These are phyloP conservation scores for Beaufortia kweichowensis DNA, from an alignment of 2,113 vertebrate genomes.

Conservation along the genomic window DNA sequence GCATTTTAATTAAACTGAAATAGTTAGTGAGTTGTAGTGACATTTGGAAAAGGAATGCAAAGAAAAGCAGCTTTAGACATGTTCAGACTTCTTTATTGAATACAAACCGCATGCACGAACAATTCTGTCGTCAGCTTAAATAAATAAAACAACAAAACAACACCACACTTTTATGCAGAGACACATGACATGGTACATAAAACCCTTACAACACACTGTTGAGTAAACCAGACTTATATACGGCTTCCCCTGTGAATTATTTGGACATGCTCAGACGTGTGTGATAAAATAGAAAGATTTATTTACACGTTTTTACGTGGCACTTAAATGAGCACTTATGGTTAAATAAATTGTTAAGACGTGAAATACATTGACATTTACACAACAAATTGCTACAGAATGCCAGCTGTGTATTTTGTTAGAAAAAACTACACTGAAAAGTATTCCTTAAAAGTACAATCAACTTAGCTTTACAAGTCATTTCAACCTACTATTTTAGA, in stretches of 20 bases:
- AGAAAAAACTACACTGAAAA: neutral
- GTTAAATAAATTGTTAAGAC: neutral
- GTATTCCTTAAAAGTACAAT: no score
- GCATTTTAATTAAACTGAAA: no score
- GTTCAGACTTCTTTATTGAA: neutral
- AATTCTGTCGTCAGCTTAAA: neutral
- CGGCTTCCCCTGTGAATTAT: neutral
- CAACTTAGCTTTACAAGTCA: no score
- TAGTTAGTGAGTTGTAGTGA: no score
- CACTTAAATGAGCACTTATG: neutral
- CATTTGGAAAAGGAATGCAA: neutral
- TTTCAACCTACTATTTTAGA: no score
- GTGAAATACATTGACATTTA: neutral
- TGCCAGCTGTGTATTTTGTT: no score
- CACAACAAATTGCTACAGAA: neutral
- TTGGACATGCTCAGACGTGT: neutral
- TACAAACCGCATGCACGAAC: neutral
- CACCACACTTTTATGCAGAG: neutral
- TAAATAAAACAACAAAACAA: no score
- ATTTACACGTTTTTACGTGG: constrained; percentile 5
- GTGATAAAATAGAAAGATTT: neutral
- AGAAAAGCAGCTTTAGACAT: neutral
- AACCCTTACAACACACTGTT: neutral
- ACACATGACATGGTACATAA: no score
- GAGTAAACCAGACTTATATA: neutral